These are phyloP conservation scores for Pteropus rufus DNA, from an alignment of 2,797 vertebrate species.

Conservation along the genomic window DNA sequence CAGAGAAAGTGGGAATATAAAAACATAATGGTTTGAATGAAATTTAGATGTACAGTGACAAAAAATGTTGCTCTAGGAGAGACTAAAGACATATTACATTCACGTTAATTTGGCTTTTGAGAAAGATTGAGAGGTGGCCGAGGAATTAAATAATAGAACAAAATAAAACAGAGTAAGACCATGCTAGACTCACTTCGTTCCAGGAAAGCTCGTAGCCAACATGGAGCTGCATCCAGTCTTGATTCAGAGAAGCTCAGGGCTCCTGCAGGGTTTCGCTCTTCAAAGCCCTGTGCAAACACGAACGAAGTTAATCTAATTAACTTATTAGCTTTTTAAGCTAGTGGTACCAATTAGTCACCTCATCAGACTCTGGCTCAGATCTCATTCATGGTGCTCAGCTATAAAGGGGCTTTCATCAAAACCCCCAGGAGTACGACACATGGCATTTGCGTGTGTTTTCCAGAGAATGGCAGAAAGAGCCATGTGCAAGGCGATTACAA, in stretches of 20 bases:
- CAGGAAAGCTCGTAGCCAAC: not conserved
- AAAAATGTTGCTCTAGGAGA: not conserved
- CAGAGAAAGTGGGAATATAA: not conserved
- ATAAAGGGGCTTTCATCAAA: slow-evolving; percentile 68
- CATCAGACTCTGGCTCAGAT: slow-evolving; percentile 65
- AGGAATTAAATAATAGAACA: not conserved
- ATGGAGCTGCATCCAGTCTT: not conserved
- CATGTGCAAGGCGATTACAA: slow-evolving; percentile 53
- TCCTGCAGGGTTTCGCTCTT: slow-evolving; percentile 67
- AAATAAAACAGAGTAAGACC: not conserved
- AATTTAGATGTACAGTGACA: not conserved
- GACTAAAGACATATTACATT: not conserved
- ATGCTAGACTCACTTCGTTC: not conserved
- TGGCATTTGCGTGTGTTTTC: slow-evolving; percentile 59
- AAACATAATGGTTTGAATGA: not conserved
- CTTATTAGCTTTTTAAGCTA: slow-evolving; percentile 79
- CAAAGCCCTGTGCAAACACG: slow-evolving; percentile 74
- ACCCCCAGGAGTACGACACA: slow-evolving; percentile 62
- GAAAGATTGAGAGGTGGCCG: not conserved
- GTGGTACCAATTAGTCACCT: slow-evolving; percentile 76
- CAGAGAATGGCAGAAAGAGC: slow-evolving; percentile 58
- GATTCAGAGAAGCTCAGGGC: slow-evolving; percentile 55
- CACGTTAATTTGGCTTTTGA: slow-evolving; percentile 27
- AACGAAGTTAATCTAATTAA: slow-evolving; percentile 79
- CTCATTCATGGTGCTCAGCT: slow-evolving; percentile 39